Evolutionary conservation across 2,113 vertebrate species (phyloP), one percentile per base, ranked within the genome.

Genomic region (Lynx canadensis): DNA sequence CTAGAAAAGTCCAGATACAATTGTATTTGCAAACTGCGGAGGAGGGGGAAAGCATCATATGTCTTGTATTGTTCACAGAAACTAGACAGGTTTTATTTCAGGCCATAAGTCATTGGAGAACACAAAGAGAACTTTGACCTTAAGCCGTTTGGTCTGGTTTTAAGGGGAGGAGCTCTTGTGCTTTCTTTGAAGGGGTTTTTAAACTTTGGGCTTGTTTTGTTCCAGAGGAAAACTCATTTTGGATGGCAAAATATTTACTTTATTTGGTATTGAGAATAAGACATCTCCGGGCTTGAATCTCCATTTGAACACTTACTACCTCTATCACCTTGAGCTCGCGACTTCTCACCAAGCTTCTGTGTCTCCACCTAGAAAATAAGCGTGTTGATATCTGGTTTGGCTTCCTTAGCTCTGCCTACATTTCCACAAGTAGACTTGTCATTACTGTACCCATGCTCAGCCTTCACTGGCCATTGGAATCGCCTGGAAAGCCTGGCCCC

Each of bases 21-120:
- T 92, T 92, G 78, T 97, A 94, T 84, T 63, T 83, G 57, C 74
- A 68, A 92, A 92, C 82, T 38, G 36, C 7, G 55, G 57, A 95
- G 50, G n/a, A 84, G 45, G 41, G 80, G 60, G 48, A 96, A 79
- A 89, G 48, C 52, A 52, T 41, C 69, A 0, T 33, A 16, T 68
- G 33, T 74, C 94, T 92, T 23, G 2, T 4, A 25, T 76, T 48
- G 55, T 45, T 79, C 80, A 63, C 14, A 6, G 74, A 83, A 71
- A 90, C 19, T 4, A 52, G 74, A 80, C 31, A 52, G 16, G 19
- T 68, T 74, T 88, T 93, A 85, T 90, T 90, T 94, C 38, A 36
- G 60, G 92, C 63, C 55, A 4, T 91, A 83, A 91, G n/a, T 88
- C 85, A 73, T 68, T 60, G 74, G 80, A 66, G 23, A 79, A 94